These are phyloP conservation scores for Nezara viridula DNA, from an alignment of 2,888 invertebrate species.

Conservation along the genomic window DNA sequence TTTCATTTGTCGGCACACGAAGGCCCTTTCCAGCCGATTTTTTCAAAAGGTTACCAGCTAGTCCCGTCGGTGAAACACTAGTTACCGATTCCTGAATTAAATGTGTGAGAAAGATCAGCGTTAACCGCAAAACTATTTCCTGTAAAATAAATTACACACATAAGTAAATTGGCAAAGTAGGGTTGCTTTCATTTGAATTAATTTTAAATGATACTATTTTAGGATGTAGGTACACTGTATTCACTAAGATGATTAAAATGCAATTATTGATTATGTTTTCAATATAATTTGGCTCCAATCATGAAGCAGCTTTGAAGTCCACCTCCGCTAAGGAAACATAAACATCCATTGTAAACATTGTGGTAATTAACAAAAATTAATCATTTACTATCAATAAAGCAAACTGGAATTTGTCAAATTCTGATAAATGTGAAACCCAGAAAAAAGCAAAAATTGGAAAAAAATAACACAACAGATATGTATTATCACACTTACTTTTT, in stretches of 20 bases:
- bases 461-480: too few species aligned
- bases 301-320: too few species aligned
- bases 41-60: background rate
- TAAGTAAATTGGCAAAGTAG: background rate
- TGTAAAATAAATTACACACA: background rate
- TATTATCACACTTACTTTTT: too few species aligned
- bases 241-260: background rate
- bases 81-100: background rate
- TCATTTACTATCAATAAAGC: too few species aligned
- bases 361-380: too few species aligned
- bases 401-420: too few species aligned
- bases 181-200: background rate
- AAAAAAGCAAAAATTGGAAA: too few species aligned
- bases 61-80: background rate
- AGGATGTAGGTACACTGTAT: background rate
- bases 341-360: too few species aligned
- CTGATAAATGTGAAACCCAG: too few species aligned
- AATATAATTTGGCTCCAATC: too few species aligned
- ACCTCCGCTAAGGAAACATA: too few species aligned
- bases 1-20: background rate
- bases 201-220: background rate
- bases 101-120: background rate
- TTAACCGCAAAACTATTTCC: background rate
- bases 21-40: background rate
- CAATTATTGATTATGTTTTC: background rate